Evolutionary conservation across 1,140 invertebrate genomes (phyloP), one percentile per base, ranked within the genome.

Genomic region (Papilio xuthus): DNA sequence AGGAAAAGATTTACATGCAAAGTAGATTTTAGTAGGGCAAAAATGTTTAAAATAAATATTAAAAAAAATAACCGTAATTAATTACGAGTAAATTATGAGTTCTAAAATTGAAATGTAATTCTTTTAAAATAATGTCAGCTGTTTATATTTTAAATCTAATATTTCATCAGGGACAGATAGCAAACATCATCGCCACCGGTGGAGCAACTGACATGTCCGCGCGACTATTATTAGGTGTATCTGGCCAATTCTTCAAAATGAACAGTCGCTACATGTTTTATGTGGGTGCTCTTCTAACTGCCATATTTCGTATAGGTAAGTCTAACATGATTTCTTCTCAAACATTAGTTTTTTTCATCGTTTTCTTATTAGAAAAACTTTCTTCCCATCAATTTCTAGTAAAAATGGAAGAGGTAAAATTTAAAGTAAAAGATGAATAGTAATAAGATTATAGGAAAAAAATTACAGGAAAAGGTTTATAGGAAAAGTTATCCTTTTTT

Each of bases 221-320:
- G 3, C 80, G 92, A 60, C 77, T 93, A 8, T 78, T 93, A 12
- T 82, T 94, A 15, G 92, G 89, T 10, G 75, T 93, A 2, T 85
- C 88, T 1, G 92, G 90, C 0, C 91, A 93, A 13, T 93, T 93
- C 84, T 91, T 93, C 79, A 83, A 81, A 10, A 86, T 94, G 82
- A 90, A 94, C 41, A 95, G 94, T 4, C 89, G 95, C 18, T 91
- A 94, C 41, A 94, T 95, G 85, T 95, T 95, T 80, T 92, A 94
- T 73, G 83, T 90, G 23, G 94, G 95, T 0, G 89, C 95, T 3
- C 83, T 95, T 1, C 86, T 95, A 0, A 89, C 94, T 3, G 91
- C 95, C 0, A 83, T 95, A 28, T 90, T 93, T 71, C 87, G 95
- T 90, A 88, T 95, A 74, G 92, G 95, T 95, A 83, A 89, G 89